These are phyloP conservation scores for Tetranychus truncatus DNA, from an alignment of 2,888 invertebrate genomes.

Conservation along the genomic window DNA sequence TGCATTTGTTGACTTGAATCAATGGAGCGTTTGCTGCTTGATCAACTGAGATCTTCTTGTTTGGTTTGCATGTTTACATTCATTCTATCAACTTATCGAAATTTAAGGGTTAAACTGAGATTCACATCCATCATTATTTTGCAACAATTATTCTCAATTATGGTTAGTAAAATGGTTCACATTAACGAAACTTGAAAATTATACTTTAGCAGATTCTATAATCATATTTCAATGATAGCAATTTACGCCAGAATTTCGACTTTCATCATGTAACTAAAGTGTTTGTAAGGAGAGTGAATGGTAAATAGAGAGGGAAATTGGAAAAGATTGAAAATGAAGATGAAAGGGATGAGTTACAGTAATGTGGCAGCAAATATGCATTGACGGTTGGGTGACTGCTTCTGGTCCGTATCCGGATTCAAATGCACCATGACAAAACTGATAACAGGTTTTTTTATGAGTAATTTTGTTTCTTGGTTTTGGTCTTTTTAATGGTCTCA, in stretches of 20 bases:
- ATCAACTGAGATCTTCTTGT: no score
- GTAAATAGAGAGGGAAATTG: background rate
- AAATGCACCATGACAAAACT: background rate
- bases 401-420: conserved; percentile 1
- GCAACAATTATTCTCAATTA: background rate
- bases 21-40: no score
- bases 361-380: background rate
- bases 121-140: no score
- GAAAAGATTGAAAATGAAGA: background rate
- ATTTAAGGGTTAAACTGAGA: background rate
- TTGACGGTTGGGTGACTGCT: background rate
- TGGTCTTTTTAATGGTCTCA: background rate
- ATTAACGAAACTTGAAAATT: background rate
- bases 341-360: background rate
- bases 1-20: no score
- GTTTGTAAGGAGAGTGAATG: background rate
- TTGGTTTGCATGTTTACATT: background rate
- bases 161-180: background rate
- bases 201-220: background rate
- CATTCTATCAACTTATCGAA: background rate
- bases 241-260: background rate
- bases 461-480: background rate
- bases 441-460: background rate
- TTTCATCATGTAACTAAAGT: background rate
- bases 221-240: background rate